A percentile compares a stretch with the other conserved stretches of the same genome.
These are phyloP conservation scores for Ciconia nigra DNA, from an alignment of 2,797 vertebrate species.

Conservation along the genomic window DNA sequence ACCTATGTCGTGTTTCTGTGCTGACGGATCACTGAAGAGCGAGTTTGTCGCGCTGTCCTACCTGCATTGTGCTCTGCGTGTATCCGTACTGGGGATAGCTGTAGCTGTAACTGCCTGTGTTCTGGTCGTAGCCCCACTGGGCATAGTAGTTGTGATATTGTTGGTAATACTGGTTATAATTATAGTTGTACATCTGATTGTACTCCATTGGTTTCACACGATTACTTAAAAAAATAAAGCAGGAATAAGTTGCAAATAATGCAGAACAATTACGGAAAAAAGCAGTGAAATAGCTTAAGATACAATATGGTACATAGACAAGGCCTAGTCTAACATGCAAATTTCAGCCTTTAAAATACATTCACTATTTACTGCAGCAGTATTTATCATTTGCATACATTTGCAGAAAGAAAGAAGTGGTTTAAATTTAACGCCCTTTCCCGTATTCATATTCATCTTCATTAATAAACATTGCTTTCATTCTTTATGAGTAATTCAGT, in stretches of 20 bases:
- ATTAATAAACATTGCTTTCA: background rate
- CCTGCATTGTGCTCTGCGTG: constrained; percentile 84
- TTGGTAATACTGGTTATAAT: constrained; percentile 84
- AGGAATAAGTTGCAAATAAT: background rate
- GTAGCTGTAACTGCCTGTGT: constrained; percentile 84
- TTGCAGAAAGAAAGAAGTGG: background rate
- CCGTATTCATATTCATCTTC: background rate
- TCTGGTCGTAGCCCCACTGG: constrained; percentile 90
- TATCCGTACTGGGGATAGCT: constrained; percentile 88
- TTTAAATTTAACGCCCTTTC: background rate
- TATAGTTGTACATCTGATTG: constrained; percentile 79
- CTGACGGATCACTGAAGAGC: background rate
- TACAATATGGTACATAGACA: background rate
- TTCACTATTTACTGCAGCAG: background rate
- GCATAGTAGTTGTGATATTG: constrained; percentile 85
- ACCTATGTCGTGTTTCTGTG: background rate
- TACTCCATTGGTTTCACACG: constrained; percentile 76
- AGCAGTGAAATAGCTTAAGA: background rate
- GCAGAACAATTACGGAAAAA: background rate
- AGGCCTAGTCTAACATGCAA: background rate
- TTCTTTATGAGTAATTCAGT: background rate
- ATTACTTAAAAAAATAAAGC: constrained; percentile 65
- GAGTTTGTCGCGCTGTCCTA: background rate
- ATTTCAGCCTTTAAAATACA: background rate
- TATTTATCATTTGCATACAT: background rate